phyloP scores from a whole-genome alignment of 2,888 invertebrate genomes.

The Syrphus vitripennis region DNA sequence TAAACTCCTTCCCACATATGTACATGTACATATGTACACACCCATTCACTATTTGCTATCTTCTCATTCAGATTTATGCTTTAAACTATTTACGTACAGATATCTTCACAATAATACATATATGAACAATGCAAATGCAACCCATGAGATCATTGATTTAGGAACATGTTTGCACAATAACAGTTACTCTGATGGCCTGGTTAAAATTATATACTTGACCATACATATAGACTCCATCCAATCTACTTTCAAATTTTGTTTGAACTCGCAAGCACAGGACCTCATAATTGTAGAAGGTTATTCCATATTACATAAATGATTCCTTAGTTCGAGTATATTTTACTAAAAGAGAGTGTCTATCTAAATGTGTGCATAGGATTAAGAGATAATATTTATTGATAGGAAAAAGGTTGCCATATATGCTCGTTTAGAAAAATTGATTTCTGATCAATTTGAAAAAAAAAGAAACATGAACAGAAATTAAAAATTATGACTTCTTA shows the following conservation, averaged over 20 bases:
- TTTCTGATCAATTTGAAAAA: neutral
- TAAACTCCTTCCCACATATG: too few species aligned
- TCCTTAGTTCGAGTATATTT: neutral
- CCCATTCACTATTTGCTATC: too few species aligned
- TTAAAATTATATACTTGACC: neutral
- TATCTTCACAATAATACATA: neutral
- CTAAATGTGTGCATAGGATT: slow-evolving; percentile 41
- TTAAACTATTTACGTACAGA: too few species aligned
- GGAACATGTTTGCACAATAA: neutral
- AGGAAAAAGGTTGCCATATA: slow-evolving; percentile 19
- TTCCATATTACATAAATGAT: neutral
- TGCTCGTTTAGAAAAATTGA: neutral
- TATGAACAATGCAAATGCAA: neutral
- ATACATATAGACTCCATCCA: neutral
- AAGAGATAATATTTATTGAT: slow-evolving; percentile 58
- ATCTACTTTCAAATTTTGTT: slow-evolving; percentile 17
- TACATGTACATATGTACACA: too few species aligned
- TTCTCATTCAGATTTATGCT: too few species aligned
- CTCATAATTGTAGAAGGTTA: slow-evolving; percentile 50
- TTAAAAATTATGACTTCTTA: too few species aligned
- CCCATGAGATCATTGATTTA: slow-evolving; percentile 27
- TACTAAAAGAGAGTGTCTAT: neutral
- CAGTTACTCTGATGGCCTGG: neutral
- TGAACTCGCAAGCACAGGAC: slow-evolving; percentile 22
- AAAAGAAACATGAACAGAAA: too few species aligned